Conservation (phyloP, 2,797 vertebrate genomes). For the Lycodopsis pacificus region DNA sequence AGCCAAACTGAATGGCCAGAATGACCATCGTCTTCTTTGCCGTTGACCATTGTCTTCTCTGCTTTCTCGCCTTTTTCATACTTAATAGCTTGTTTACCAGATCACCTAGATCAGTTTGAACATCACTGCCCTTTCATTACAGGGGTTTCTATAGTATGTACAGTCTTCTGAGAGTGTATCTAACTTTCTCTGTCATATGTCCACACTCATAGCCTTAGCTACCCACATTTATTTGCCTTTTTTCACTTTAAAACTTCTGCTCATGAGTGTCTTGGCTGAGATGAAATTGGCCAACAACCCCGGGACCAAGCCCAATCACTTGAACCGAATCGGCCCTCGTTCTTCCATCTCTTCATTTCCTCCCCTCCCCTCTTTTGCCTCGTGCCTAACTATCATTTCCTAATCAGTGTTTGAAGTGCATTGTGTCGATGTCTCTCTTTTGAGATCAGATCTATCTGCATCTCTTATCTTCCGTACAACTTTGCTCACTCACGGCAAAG, state of each 20-base stretch:
- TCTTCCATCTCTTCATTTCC: conserved; percentile 35
- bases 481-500: background rate
- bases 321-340: conserved; percentile 36
- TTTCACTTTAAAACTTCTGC: conserved; percentile 20
- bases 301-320: conserved; percentile 31
- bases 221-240: conserved; percentile 15
- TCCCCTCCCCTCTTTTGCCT: conserved; percentile 32
- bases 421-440: background rate
- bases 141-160: background rate
- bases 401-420: conserved; percentile 27
- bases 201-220: background rate
- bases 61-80: background rate
- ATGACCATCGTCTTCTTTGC: background rate
- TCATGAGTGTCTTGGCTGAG: conserved; percentile 36
- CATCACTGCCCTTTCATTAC: background rate
- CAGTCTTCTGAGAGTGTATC: background rate
- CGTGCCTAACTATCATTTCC: conserved; percentile 23
- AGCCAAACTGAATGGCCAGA: background rate
- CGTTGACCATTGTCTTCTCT: background rate
- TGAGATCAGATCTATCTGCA: conserved; percentile 3
- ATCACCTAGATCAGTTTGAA: background rate
- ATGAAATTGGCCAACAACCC: conserved; percentile 28
- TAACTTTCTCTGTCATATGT: conserved; percentile 2
- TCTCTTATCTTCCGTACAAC: background rate
- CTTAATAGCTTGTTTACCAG: background rate